Base-by-base conservation (phyloP, 2,888 invertebrate species). In the Temnothorax ravouxi region DNA sequence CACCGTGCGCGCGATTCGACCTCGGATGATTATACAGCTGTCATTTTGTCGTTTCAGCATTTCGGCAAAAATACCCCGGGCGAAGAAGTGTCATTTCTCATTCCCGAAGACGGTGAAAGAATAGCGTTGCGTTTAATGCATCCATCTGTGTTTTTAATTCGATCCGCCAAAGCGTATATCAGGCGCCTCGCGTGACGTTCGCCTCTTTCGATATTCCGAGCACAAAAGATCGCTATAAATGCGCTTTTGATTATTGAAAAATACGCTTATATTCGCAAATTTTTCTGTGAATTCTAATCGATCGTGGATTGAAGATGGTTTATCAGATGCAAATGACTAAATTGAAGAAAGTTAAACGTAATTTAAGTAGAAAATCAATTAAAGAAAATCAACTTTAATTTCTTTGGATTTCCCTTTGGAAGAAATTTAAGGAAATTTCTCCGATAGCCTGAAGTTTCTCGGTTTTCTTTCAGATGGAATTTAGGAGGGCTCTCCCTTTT, bases 1-100 rank as follows among this genome's bases (percentile, higher is more conserved):
- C 79, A 80, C 5, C 71, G 59, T 72, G 79, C 79, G 79, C 79
- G 79, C 79, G 79, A 61, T 61, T 59, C 71, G 47, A 71, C n/a
- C 72, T 50, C 25, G 47, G 71, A 80, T 61, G 79, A 80, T 72
- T 79, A 59, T 79, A 59, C 59, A 47, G 79, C 47, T 72, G 59
- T 80, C 79, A 80, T 80, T 71, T 77, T 34, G 69, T 69, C 77
- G 44, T 56, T 69, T 77, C 69, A 77, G 69, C 77, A 25, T 44
- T 69, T 71, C 47, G 56, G 38, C 59, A 21, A 79, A 71, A 79
- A 79, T 71, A 71, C 11, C 59, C 59, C n/a, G 52, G 5, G 56
- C 38, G 59, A 34, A 59, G 71, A 67, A 54, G 66, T 47, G 54
- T 59, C 71, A 71, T 59, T 47, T 21, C 71, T 76, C 75, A 76